phyloP scores from a whole-genome alignment of 2,888 invertebrate genomes.

The Epiblema foenella region DNA sequence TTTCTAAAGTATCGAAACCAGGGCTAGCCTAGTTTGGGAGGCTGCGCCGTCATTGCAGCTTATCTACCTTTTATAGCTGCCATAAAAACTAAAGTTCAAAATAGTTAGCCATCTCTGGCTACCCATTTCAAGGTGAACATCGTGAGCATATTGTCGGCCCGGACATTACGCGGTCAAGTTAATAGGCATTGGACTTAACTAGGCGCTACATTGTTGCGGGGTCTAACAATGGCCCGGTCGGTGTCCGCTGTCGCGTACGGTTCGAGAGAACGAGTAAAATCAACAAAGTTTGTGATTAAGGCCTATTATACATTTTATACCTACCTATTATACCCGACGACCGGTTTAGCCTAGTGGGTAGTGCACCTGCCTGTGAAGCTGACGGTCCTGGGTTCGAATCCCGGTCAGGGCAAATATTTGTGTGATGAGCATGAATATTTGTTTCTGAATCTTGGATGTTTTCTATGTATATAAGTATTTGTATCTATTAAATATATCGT shows the following conservation, averaged over 20 bases:
- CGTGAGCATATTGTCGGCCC: not conserved
- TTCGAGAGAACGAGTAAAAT: not conserved
- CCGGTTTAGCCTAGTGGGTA: too few species aligned
- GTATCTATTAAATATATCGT: too few species aligned
- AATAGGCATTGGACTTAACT: conserved; percentile 17
- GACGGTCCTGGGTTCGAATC: too few species aligned
- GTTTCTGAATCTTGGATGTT: too few species aligned
- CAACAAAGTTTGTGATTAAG: not conserved
- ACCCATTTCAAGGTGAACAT: not conserved
- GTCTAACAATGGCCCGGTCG: conserved; percentile 23
- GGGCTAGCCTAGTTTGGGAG: not conserved
- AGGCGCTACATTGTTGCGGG: conserved; percentile 13
- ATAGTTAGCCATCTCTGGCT: not conserved
- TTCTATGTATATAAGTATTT: too few species aligned
- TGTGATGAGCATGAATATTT: too few species aligned
- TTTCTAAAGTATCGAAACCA: not conserved
- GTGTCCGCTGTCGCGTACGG: conserved; percentile 48
- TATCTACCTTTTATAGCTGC: too few species aligned
- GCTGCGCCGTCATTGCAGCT: too few species aligned
- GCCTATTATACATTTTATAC: not conserved
- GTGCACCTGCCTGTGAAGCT: too few species aligned
- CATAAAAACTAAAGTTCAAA: not conserved
- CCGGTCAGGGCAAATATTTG: too few species aligned
- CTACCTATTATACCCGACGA: too few species aligned
- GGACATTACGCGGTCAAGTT: conserved; percentile 1